Percentiles rank a stretch among this genome's conserved stretches.
phyloP scores from a whole-genome alignment of 2,113 vertebrate genomes.

The Ptychochromis oligacanthus region DNA sequence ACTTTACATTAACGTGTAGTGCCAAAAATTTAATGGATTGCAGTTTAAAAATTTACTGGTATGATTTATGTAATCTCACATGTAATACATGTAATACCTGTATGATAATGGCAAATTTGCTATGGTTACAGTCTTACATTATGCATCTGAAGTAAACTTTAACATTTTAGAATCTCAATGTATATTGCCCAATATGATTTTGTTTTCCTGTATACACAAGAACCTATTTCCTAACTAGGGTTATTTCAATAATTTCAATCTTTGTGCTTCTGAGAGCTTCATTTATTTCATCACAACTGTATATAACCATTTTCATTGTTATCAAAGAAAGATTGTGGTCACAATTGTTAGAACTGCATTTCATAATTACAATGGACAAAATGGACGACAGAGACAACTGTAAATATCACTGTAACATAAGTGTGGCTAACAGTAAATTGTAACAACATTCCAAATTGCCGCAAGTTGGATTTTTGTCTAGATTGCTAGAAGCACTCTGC shows the following conservation, averaged over 20 bases:
- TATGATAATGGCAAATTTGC: background rate
- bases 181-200: background rate
- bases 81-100: too few species aligned
- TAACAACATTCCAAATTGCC: accelerated
- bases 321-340: background rate
- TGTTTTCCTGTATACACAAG: background rate
- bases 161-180: background rate
- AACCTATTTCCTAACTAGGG: background rate
- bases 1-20: background rate
- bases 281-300: background rate
- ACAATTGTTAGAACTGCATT: background rate
- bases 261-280: background rate
- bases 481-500: background rate
- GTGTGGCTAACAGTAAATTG: background rate
- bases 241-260: background rate
- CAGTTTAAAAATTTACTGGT: background rate
- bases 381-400: too few species aligned
- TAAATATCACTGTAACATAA: background rate
- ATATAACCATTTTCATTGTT: background rate
- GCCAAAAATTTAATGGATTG: background rate
- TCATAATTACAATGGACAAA: background rate
- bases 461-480: background rate
- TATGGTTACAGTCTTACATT: background rate
- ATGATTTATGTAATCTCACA: background rate
- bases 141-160: background rate